Base-by-base conservation (phyloP, 2,888 invertebrate species). In the Allolobophora icterica region DNA sequence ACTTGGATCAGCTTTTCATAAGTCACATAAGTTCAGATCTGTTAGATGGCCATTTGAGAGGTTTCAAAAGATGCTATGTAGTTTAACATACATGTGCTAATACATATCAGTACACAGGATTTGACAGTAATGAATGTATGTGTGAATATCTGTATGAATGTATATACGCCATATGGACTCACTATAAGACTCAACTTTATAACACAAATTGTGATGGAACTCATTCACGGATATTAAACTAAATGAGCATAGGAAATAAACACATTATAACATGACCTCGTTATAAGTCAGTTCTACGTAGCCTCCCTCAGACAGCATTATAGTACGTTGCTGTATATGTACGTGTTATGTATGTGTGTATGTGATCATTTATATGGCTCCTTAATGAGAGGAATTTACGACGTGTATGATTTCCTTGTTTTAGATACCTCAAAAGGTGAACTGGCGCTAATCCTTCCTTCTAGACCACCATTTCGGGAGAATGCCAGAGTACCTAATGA, bases 351-450 rank as follows among this genome's bases (percentile, higher is more conserved):
- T 52, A 52, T 52, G 52, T 52, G 52, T 52, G 52, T 30, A 71
- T 71, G 30, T 30, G 71, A 71, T 71, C 71, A 71, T 71, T n/a
- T 71, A 1, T 71, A n/a, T 52, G 19, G 13, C n/a, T 11, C 71
- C 71, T 6, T 71, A 71, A n/a, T 71, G n/a, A 71, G n/a, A n/a
- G n/a, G 71, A 71, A 71, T 13, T 71, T 71, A 71, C n/a, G 71
- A 71, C 3, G 8, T n/a, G n/a, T n/a, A 71, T n/a, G 71, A n/a
- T 71, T 71, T 30, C n/a, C 71, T 8, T 71, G 71, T n/a, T n/a
- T 52, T 71, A 71, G 71, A 71, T 71, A 71, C 71, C 71, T 71
- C 71, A n/a, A 71, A 71, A n/a, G 71, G 71, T n/a, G 71, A 71
- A 71, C 30, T 71, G 71, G 8, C 71, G n/a, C 71, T n/a, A n/a